Base-by-base conservation (phyloP, 2,888 invertebrate genomes). In the Trilocha varians region DNA sequence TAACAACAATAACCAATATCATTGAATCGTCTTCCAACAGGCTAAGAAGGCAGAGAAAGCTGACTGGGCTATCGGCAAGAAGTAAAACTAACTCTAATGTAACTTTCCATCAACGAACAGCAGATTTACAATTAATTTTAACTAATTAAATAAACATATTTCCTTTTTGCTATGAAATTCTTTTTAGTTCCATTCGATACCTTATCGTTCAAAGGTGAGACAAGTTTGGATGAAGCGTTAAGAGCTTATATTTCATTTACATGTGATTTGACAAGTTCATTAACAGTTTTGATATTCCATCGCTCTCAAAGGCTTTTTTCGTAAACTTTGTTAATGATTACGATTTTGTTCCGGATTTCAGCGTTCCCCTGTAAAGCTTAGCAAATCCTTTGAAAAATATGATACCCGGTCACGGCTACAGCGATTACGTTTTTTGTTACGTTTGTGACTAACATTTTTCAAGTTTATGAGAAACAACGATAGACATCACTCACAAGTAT, bases 21-120 rank as follows among this genome's bases (percentile, higher is more conserved):
- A 57, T 56, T 59, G 64, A 58, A 65, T 78, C 65, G 65, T 77
- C 55, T 80, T 87, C 65, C 77, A 74, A 88, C 91, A 92, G 92
- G 89, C 91, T 68, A 92, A 92, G 90, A 91, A 91, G 75, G 89
- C 91, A 72, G 91, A 92, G 89, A 90, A 90, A 72, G 90, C 90
- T 79, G 89, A 90, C 76, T 90, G 90, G 90, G 88, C 89, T 86
- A 79, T 82, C 60, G 84, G 84, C 57, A 90, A 90, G 88, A 90
- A 90, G 87, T 89, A 88, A 65, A 65, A 57, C 45, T 58, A 60
- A 57, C 54, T 44, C 53, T 55, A 54, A 50, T 55, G 59, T 55
- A 51, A 59, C 57, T 63, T 56, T 59, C 52, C 57, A 63, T 58
- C 56, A 51, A 53, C 55, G 46, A 62, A 64, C 50, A 59, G 59